Evolutionary conservation across 2,797 vertebrate genomes (phyloP), one percentile per base, ranked within the genome.

Genomic region (Glossophaga mutica): DNA sequence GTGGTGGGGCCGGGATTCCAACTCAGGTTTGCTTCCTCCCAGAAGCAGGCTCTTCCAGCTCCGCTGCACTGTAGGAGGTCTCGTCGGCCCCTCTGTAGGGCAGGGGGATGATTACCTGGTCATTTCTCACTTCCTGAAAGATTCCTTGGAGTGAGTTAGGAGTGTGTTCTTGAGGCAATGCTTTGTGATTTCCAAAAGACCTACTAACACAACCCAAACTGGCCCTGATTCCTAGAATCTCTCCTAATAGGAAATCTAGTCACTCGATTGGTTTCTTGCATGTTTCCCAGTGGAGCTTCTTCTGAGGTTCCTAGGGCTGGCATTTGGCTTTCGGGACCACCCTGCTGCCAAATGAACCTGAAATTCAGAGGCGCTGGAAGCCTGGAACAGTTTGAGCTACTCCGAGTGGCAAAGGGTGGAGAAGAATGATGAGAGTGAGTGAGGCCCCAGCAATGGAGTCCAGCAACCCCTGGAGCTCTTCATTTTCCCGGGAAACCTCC

Each of bases 241-340:
- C 59, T 67, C 18, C 59, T 78, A 48, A 68, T 44, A 91, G 79
- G 71, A 95, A 92, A 62, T n/a, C 34, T 77, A 71, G 26, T 50
- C 42, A 82, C 39, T 89, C 7, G 37, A 86, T 48, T 84, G 37
- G 55, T 76, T 96, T 94, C 76, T 91, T 95, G 57, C 12, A 59
- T 59, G 29, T 37, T 94, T 94, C 82, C 78, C 68, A 85, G 71
- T 59, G 46, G 79, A 50, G 57, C 32, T 22, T 68, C 79, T 83
- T 83, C 18, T 73, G 88, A 84, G 73, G 52, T 50, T 76, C 87
- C 68, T 34, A 77, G 85, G 55, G 34, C 59, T 44, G 50, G 44
- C 12, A 48, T 91, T 48, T 87, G 87, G 78, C 42, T 70, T 39
- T 44, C n/a, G 65, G 81, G 91, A 92, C 11, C n/a, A 82, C n/a